Conservation (phyloP, 2,888 invertebrate species). For the Chrysolina haemoptera region DNA sequence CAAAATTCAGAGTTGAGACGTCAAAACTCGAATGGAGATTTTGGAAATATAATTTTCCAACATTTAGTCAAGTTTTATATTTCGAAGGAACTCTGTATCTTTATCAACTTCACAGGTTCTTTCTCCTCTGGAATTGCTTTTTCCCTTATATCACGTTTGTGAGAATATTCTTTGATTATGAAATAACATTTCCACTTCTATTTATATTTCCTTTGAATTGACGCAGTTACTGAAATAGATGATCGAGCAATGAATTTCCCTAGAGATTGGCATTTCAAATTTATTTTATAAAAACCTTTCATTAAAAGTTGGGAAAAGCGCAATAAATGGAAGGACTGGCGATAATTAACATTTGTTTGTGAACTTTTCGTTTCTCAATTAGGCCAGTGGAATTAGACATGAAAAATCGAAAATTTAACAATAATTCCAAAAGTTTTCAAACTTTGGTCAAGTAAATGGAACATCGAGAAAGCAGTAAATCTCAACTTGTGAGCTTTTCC, state of each 20-base stretch:
- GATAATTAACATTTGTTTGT: slow-evolving; percentile 7
- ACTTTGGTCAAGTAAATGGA: too few relatives aligned
- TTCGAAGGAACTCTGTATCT: too few relatives aligned
- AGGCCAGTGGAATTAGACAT: not conserved
- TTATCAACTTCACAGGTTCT: too few relatives aligned
- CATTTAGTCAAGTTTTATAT: too few relatives aligned
- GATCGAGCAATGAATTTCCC: not conserved
- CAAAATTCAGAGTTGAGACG: too few relatives aligned
- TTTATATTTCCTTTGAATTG: not conserved
- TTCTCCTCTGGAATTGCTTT: not conserved
- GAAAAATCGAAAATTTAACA: too few relatives aligned
- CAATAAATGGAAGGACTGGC: not conserved
- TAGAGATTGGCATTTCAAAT: not conserved
- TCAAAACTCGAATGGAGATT: too few relatives aligned
- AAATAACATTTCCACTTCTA: not conserved
- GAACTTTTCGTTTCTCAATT: not conserved
- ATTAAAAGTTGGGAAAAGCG: not conserved
- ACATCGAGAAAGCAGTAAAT: too few relatives aligned
- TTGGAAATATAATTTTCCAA: too few relatives aligned
- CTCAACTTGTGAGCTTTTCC: too few relatives aligned
- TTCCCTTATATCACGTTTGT: not conserved
- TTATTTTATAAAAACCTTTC: not conserved
- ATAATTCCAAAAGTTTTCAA: too few relatives aligned
- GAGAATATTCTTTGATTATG: not conserved
- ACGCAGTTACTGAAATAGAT: not conserved